Evolutionary conservation across 64 coral and sea anemone genomes (phyloP).

Genomic region (Porites australiensis): DNA sequence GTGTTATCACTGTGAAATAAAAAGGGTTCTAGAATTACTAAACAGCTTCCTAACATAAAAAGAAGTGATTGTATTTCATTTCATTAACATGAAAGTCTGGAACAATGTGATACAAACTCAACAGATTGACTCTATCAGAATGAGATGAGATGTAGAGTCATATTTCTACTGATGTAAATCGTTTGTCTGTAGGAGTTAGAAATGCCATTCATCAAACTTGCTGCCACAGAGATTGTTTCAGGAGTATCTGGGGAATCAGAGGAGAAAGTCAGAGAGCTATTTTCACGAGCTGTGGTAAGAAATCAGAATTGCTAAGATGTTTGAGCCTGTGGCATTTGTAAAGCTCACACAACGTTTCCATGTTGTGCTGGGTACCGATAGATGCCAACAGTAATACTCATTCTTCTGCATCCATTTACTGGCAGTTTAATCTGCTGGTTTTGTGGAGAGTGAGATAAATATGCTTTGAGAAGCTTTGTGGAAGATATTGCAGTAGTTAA

Average conservation of each 20-base stretch:
- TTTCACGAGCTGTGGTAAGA: constrained; percentile 88
- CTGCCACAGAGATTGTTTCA: constrained; percentile 96
- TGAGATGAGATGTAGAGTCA: too few species aligned
- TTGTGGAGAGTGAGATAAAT: neutral
- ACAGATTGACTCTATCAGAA: too few species aligned
- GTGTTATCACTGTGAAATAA: too few species aligned
- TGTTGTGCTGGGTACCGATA: constrained; percentile 29
- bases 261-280: constrained; percentile 92
- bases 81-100: too few species aligned
- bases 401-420: neutral
- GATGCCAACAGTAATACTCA: constrained; percentile 9
- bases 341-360: neutral
- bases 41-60: too few species aligned
- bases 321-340: neutral
- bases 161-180: neutral
- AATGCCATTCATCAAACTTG: constrained; percentile 90
- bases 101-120: too few species aligned
- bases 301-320: too few species aligned
- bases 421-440: neutral
- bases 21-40: too few species aligned
- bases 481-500: neutral
- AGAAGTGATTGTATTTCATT: too few species aligned
- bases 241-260: constrained; percentile 98
- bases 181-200: constrained; percentile 72
- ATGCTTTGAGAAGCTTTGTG: too few species aligned